These are phyloP conservation scores for Platalea minor DNA, from an alignment of 2,797 vertebrate species.

Conservation along the genomic window DNA sequence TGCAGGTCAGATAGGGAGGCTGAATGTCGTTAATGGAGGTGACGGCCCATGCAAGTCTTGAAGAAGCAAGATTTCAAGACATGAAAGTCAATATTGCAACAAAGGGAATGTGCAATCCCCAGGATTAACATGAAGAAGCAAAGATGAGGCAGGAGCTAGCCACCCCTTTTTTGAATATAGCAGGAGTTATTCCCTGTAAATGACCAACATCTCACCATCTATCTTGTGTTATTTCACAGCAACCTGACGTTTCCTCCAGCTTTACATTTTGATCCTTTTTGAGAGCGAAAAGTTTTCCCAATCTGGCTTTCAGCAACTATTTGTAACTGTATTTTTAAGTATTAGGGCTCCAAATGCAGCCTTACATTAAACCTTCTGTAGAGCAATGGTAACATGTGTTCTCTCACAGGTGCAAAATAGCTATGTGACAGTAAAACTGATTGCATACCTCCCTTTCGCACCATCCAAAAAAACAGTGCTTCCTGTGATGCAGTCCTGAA, in stretches of 20 bases:
- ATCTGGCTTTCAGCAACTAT: background rate
- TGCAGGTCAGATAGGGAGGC: background rate
- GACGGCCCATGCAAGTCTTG: background rate
- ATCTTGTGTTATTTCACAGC: background rate
- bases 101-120: background rate
- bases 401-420: background rate
- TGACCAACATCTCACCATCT: background rate
- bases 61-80: background rate
- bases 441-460: background rate
- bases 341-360: background rate
- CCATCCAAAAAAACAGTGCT: background rate
- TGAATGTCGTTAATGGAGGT: background rate
- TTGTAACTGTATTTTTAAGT: background rate
- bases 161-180: background rate
- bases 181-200: background rate
- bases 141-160: background rate
- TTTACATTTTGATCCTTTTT: background rate
- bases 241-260: background rate
- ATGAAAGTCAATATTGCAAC: rapidly evolving
- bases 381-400: background rate
- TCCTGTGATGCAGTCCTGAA: background rate
- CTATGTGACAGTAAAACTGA: background rate
- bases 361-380: background rate
- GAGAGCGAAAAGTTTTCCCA: background rate
- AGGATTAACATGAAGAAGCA: background rate